Evolutionary conservation across 1,140 invertebrate genomes (phyloP), one percentile per base, ranked within the genome.

Genomic region (Laodelphax striatellus): DNA sequence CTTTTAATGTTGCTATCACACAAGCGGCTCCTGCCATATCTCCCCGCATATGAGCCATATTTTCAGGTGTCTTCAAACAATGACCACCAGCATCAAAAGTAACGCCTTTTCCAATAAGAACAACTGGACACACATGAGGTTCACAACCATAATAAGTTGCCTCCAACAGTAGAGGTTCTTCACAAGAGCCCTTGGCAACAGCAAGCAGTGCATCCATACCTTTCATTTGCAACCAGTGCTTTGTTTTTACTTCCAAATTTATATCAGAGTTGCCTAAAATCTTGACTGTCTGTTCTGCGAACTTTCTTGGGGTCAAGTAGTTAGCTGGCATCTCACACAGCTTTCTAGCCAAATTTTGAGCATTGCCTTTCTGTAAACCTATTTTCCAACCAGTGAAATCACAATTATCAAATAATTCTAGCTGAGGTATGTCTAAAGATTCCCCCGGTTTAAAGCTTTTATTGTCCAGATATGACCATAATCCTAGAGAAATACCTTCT

Each of bases 1-100:
- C 76, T 24, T 73, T 68, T 16, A 83, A 70, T 16, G 80, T 71
- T 2, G 75, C 79, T 13, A 79, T 71, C 17, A 81, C 76, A 69
- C 76, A 77, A 3, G 83, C 83, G 19, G 81, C 83, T 13, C 83
- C 83, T 24, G 80, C 82, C 82, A 86, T 85, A 21, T 86, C 83
- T 14, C 75, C 82, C 60, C 82, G 68, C 82, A 83, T 84, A 43
- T 74, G 70, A 61, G 79, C 76, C 77, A 84, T 84, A 42, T 77
- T 73, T 22, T 76, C 72, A 19, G 70, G 67, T 1, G 76, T 75
- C 67, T 84, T 86, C 9, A 86, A 60, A 43, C 80, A 82, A 19
- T 85, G 77, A 31, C 83, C 83, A 55, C 83, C 83, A 64, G 78
- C 79, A 67, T 85, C 82, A 73, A 83, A 85, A 3, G 82, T 84